phyloP scores from a whole-genome alignment of 1,140 invertebrate species.

The Oreohelix idahoensis region DNA sequence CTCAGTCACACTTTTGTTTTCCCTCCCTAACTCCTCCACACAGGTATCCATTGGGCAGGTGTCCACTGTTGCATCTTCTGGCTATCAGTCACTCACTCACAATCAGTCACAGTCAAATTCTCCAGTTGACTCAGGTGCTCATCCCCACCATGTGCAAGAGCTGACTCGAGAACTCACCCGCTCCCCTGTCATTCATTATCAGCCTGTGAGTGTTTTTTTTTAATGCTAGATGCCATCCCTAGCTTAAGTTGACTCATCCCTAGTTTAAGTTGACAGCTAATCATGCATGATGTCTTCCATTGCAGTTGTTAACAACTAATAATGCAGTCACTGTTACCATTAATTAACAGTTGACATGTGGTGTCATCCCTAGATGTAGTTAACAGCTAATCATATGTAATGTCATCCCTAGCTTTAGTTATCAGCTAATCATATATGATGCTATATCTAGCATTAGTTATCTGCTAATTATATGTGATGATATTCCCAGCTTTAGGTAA shows the following conservation, averaged over 20 bases:
- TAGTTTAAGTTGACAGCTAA: too few relatives aligned
- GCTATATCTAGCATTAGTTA: too few relatives aligned
- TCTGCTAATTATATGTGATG: too few relatives aligned
- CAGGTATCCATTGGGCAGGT: conserved; percentile 81
- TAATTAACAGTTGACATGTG: too few relatives aligned
- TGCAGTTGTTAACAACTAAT: too few relatives aligned
- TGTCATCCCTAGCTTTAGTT: too few relatives aligned
- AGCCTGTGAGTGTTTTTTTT: conserved; percentile 23
- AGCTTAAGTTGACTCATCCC: not conserved
- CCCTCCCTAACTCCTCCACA: not conserved
- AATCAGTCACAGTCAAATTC: conserved; percentile 86
- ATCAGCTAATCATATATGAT: too few relatives aligned
- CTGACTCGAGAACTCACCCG: conserved; percentile 54
- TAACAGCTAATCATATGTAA: too few relatives aligned
- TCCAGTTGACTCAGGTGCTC: conserved; percentile 80
- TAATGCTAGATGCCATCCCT: not conserved
- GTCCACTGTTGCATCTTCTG: conserved; percentile 88
- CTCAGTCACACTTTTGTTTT: not conserved
- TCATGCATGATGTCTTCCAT: too few relatives aligned
- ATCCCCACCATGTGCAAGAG: conserved; percentile 30
- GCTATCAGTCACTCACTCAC: conserved; percentile 92
- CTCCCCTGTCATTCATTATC: conserved; percentile 47
- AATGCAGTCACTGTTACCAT: too few relatives aligned
- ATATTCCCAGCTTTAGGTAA: too few relatives aligned
- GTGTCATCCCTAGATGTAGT: too few relatives aligned